Conservation (phyloP, 1,140 invertebrate genomes). For the Danaus melanippus region DNA sequence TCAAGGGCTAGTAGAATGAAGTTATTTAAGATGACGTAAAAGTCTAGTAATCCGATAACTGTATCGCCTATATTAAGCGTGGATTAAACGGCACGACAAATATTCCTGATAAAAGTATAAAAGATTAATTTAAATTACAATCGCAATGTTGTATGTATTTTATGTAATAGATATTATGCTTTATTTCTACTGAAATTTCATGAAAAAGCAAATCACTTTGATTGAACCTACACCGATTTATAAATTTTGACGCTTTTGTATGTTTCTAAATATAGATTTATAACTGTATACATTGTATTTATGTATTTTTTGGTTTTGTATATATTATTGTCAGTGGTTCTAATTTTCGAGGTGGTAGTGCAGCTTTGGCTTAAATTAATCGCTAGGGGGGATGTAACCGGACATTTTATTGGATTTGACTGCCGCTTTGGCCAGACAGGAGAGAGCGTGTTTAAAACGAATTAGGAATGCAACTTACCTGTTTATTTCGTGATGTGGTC, state of each 20-base stretch:
- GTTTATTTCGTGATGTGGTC: conserved; percentile 1
- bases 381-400: conserved; percentile 12
- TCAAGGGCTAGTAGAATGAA: neutral
- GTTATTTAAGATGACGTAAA: conserved; percentile 19
- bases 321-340: too few relatives aligned
- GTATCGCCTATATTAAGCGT: conserved; percentile 5
- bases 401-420: conserved; percentile 20
- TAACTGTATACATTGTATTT: too few relatives aligned
- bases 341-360: neutral
- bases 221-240: too few relatives aligned
- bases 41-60: conserved; percentile 19
- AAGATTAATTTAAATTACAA: too few relatives aligned
- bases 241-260: too few relatives aligned
- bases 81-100: conserved; percentile 6
- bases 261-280: too few relatives aligned
- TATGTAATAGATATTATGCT: too few relatives aligned
- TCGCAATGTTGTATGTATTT: too few relatives aligned
- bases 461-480: conserved; percentile 13
- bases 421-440: conserved; percentile 11
- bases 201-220: too few relatives aligned
- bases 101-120: neutral
- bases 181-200: too few relatives aligned
- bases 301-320: too few relatives aligned
- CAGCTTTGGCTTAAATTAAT: conserved; percentile 6
- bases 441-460: conserved; percentile 13